Conservation (phyloP, 2,797 vertebrate species). For the Sebastes steindachneri region DNA sequence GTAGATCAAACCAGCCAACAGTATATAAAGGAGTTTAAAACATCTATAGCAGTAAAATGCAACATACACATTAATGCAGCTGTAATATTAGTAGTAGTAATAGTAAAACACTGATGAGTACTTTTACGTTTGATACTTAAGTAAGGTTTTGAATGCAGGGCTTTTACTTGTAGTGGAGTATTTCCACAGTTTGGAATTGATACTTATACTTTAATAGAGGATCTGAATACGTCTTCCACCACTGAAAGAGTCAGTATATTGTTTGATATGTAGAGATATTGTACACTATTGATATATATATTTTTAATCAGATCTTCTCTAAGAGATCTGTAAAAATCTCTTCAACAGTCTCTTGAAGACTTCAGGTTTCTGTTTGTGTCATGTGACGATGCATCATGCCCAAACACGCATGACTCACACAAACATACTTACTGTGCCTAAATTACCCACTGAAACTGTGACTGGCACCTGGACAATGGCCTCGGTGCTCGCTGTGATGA, state of each 20-base stretch:
- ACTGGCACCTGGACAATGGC: conserved; percentile 22
- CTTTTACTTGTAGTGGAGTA: background rate
- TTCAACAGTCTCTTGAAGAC: background rate
- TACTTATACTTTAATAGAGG: background rate
- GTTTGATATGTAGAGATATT: background rate
- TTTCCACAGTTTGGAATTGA: background rate
- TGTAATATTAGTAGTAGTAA: too few relatives aligned
- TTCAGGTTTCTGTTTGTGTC: conserved; percentile 23
- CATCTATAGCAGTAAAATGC: too few relatives aligned
- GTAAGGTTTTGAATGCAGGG: background rate
- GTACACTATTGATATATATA: too few relatives aligned
- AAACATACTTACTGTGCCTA: background rate
- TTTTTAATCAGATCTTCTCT: too few relatives aligned
- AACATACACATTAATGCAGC: too few relatives aligned
- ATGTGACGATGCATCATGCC: conserved; percentile 7
- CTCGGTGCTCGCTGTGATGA: conserved; percentile 23
- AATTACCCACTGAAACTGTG: conserved; percentile 71
- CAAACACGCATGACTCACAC: conserved; percentile 30
- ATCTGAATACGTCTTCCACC: background rate
- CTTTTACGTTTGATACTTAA: background rate
- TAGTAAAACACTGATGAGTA: background rate
- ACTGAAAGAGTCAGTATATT: too few relatives aligned
- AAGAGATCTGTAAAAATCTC: background rate
- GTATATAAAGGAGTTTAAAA: too few relatives aligned
- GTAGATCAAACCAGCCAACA: too few relatives aligned